These are phyloP conservation scores for Apostichopus parvimensis DNA, from an alignment of 35 echinoderm and acorn worm species.

Conservation along the genomic window DNA sequence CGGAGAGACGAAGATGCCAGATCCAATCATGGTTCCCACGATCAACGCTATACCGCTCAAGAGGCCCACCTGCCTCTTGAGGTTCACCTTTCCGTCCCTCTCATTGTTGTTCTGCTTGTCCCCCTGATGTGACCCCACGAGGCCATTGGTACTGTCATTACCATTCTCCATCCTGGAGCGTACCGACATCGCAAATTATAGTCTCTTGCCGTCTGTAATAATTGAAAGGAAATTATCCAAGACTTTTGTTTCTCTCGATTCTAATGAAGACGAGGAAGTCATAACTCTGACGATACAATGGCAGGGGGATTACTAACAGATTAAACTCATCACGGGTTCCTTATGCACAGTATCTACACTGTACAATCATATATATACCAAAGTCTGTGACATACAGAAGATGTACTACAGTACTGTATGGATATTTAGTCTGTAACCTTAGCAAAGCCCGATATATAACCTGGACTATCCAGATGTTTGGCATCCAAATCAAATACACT, in stretches of 20 bases:
- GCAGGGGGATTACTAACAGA: background rate
- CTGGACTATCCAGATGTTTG: too few relatives aligned
- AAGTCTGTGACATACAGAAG: too few relatives aligned
- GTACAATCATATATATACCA: too few relatives aligned
- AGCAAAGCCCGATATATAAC: too few relatives aligned
- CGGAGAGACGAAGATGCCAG: conserved; percentile 91
- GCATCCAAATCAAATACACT: too few relatives aligned
- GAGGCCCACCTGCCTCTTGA: conserved; percentile 52
- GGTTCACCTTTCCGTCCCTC: conserved; percentile 8
- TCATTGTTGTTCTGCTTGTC: background rate
- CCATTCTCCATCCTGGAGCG: background rate
- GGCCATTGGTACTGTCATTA: background rate
- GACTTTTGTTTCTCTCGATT: background rate
- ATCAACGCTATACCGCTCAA: conserved; percentile 58
- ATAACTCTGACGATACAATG: background rate
- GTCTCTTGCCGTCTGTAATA: background rate
- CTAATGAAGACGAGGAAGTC: background rate
- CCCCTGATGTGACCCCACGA: background rate
- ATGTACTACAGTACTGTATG: too few relatives aligned
- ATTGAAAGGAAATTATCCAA: background rate
- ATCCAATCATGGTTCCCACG: conserved; percentile 87
- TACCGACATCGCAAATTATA: background rate
- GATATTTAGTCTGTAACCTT: too few relatives aligned
- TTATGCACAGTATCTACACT: too few relatives aligned
- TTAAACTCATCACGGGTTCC: too few relatives aligned